Evolutionary conservation across 2,113 vertebrate species (phyloP), one percentile per base, ranked within the genome.

Genomic region (Chaetorhynchus papuensis): DNA sequence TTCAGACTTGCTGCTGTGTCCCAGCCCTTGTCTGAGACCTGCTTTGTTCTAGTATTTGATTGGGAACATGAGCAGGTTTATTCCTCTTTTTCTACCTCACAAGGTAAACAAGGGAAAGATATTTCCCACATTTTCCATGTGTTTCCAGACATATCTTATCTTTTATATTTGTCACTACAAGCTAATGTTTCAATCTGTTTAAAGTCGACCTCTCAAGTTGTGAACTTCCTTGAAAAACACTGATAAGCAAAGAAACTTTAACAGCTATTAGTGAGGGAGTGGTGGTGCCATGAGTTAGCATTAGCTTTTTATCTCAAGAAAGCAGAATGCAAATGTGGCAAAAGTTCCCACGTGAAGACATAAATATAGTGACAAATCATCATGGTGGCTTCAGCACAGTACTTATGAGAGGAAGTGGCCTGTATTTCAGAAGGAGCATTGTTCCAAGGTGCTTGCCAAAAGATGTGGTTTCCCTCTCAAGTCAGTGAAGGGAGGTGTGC

Each of bases 101-200:
- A 96, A 96, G 82, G 96, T 97, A 98, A 98, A 98, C 96, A 97
- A 61, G 24, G 28, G 72, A 95, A 90, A 97, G 95, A 97, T 87
- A 93, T 82, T 96, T 80, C 66, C 75, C 85, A 94, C 95, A 97
- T 97, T 98, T 98, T 96, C 96, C 91, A 63, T 87, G 70, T 96
- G 83, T 95, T 96, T 97, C 88, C 94, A 97, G 96, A 97, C 94
- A 90, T 96, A 97, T 94, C 95, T 97, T 98, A 98, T 98, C 97
- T 98, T 95, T 95, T 78, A 64, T 97, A 97, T 98, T 98, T 97
- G 96, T 94, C 92, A 88, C 80, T 91, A 80, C 54, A 89, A 97
- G 87, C 92, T 97, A 96, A 96, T 94, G 96, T 97, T 98, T 97
- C 93, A 97, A 60, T 83, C 90, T 97, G 95, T 97, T 97, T 97